These are phyloP conservation scores for Acanthis flammea DNA, from an alignment of 2,797 vertebrate genomes.

Conservation along the genomic window DNA sequence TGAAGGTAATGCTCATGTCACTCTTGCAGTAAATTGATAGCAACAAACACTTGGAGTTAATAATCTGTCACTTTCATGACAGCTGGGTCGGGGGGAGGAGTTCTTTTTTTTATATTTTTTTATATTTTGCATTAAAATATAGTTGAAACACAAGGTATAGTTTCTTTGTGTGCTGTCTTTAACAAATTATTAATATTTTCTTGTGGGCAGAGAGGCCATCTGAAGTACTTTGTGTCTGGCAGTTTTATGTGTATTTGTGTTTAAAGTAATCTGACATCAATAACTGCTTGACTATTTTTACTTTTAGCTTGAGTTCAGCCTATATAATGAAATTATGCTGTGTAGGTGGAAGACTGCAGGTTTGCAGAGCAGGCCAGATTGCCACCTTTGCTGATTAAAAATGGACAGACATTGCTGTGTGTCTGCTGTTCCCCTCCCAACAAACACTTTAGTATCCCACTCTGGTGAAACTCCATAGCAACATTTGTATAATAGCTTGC, in stretches of 20 bases:
- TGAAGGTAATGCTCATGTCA: constrained; percentile 79
- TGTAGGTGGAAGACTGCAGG: background rate
- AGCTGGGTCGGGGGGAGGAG: background rate
- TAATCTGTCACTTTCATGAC: background rate
- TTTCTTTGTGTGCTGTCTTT: background rate
- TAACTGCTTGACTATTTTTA: background rate
- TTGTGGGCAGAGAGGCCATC: background rate
- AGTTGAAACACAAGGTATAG: background rate
- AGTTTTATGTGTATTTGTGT: background rate
- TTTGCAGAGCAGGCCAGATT: background rate
- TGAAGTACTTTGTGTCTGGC: background rate
- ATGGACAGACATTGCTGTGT: background rate
- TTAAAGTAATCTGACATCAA: background rate
- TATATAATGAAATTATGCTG: background rate
- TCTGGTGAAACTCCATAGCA: background rate
- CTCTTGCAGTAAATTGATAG: background rate
- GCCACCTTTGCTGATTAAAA: background rate
- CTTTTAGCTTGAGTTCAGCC: background rate
- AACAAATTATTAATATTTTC: background rate
- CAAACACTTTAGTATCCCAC: background rate
- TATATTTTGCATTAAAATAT: background rate
- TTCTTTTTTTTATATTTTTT: too few relatives aligned
- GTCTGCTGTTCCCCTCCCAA: background rate
- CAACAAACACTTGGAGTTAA: background rate
- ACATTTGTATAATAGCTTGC: background rate